Percentiles rank a stretch among this genome's conserved stretches.
Conservation (phyloP, 2,888 invertebrate genomes). For the Belgica antarctica region DNA sequence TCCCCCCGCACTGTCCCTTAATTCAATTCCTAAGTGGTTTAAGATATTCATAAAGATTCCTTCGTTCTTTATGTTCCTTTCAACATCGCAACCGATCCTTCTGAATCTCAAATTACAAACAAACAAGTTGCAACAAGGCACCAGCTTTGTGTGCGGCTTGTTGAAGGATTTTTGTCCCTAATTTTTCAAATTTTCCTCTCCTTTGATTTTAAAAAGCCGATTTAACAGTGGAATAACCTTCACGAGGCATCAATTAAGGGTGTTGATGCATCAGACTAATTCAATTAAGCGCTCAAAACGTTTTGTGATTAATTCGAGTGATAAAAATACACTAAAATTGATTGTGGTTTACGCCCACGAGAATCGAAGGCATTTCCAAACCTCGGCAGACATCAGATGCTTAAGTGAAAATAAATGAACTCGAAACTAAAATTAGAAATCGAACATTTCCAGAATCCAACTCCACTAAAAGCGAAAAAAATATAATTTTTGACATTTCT, state of each 20-base stretch:
- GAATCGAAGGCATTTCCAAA: neutral
- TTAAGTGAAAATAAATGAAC: neutral
- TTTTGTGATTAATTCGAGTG: neutral
- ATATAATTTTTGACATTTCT: neutral
- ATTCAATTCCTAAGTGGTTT: neutral
- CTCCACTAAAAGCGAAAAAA: neutral
- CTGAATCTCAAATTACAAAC: neutral
- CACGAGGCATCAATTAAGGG: neutral
- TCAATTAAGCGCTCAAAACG: neutral
- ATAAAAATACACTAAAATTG: constrained; percentile 34
- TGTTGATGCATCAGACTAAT: neutral
- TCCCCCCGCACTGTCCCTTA: too few species aligned
- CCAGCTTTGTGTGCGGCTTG: neutral
- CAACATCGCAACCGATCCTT: neutral
- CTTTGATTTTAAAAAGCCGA: neutral
- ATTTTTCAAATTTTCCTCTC: neutral
- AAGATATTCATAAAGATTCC: neutral
- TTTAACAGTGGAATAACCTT: neutral
- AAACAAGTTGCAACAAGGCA: constrained; percentile 15
- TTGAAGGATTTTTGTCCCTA: neutral
- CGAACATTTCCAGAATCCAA: neutral
- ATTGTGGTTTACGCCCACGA: constrained; percentile 33
- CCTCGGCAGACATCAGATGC: constrained; percentile 5
- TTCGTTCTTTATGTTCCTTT: neutral
- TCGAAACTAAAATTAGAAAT: constrained; percentile 5